Evolutionary conservation across 2,113 vertebrate genomes (phyloP).

Genomic region (Myodes glareolus): DNA sequence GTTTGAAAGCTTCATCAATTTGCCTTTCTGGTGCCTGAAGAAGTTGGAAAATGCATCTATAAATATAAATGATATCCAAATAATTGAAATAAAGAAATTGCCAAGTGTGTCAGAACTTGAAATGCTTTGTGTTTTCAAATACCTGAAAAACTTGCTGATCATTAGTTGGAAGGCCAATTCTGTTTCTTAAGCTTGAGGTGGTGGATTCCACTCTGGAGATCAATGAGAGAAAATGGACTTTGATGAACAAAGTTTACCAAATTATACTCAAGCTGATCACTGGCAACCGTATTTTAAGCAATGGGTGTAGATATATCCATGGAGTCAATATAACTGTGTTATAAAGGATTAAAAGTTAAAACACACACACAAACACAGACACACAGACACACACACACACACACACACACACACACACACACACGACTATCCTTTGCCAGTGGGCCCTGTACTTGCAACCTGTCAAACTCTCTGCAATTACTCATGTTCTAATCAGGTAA

Average conservation of each 20-base stretch:
- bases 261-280: neutral
- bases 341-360: neutral
- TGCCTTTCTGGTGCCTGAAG: constrained; percentile 81
- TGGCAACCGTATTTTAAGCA: neutral
- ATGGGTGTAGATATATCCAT: neutral
- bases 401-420: neutral
- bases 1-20: constrained; percentile 84
- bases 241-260: constrained; percentile 24
- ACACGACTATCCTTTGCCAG: accelerated
- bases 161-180: constrained; percentile 86
- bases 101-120: neutral
- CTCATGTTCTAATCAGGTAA: neutral
- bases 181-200: constrained; percentile 86
- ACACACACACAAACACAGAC: no score
- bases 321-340: neutral
- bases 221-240: constrained; percentile 90
- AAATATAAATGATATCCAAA: constrained; percentile 5
- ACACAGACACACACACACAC: no score
- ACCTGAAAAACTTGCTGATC: constrained; percentile 87
- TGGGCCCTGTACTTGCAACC: neutral
- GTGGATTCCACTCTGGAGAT: constrained; percentile 70
- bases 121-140: constrained; percentile 67
- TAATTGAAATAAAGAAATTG: constrained; percentile 28
- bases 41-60: constrained; percentile 92
- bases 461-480: no score